Base-by-base conservation (phyloP, 2,113 vertebrate species). In the Halichoeres trimaculatus region DNA sequence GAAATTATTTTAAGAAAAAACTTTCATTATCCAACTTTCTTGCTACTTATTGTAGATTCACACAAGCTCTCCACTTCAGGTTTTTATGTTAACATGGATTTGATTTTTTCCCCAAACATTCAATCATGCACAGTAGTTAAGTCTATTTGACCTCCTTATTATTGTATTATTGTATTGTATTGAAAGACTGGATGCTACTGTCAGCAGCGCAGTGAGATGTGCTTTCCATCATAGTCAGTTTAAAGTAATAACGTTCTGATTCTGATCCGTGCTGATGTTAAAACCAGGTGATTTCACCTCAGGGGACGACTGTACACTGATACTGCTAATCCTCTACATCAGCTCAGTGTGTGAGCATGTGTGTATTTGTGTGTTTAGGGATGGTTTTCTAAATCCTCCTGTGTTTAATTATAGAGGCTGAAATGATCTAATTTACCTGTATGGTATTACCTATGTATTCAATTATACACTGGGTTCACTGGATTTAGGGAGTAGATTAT, bases 271-370 rank as follows among this genome's bases (percentile, higher is more conserved):
- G 10, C 53, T 26, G 71, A 76, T 70, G 52, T 53, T 62, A n/a
- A 57, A 45, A 75, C 56, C 61, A 78, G 66, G 62, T 80, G 70
- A 81, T 75, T 13, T 70, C 56, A 71, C 70, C 81, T 66, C 43
- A 19, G 38, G 67, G 70, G 43, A 80, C 78, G 52, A 55, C 20
- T 45, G 47, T 71, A 51, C 43, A 50, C 55, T 63, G 77, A 83
- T 80, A 63, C 51, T 26, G 17, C 53, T 83, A 80, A 83, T 83
- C 77, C 76, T 50, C 36, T 30, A 20, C 19, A 19, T 5, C 1
- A n/a, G 20, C 23, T 68, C 36, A 1, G 30, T 14, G 38, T 48
- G 50, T 16, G 36, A 50, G 22, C 52, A 10, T 51, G 24, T 11
- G 54, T 41, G 40, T 47, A 22, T 58, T 45, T 41, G 35, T 66